These are phyloP conservation scores for Accipiter virgatus DNA, from an alignment of 2,113 vertebrate species.

Conservation along the genomic window DNA sequence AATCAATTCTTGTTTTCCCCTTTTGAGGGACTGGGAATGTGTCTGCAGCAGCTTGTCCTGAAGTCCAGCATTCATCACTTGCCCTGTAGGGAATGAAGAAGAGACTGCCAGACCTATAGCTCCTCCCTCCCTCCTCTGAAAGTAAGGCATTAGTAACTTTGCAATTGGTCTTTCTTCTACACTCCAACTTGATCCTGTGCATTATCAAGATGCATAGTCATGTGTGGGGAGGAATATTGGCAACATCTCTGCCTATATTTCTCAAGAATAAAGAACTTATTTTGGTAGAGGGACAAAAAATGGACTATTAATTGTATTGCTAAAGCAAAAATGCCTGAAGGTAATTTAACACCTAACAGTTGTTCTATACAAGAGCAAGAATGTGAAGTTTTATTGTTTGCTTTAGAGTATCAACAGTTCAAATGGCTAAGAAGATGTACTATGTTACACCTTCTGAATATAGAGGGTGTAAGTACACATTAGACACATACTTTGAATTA, in stretches of 20 bases:
- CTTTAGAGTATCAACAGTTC: slow-evolving; percentile 1
- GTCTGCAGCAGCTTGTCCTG: not conserved
- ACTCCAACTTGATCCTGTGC: not conserved
- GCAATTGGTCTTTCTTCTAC: not conserved
- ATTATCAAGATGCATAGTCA: not conserved
- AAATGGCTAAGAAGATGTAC: not conserved
- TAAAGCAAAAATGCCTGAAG: not conserved
- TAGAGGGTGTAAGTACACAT: not conserved
- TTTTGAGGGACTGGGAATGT: not conserved
- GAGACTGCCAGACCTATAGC: not conserved
- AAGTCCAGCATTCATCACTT: not conserved
- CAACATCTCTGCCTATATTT: not conserved
- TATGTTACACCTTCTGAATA: not conserved
- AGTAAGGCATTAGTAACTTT: not conserved
- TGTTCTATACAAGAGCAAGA: not conserved
- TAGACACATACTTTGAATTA: slow-evolving; percentile 32
- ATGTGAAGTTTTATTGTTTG: slow-evolving; percentile 9
- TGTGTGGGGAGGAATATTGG: not conserved
- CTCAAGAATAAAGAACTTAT: not conserved
- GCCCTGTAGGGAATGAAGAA: not conserved
- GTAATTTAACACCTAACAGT: not conserved
- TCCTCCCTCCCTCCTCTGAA: not conserved
- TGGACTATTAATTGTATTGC: not conserved
- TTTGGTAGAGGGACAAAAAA: not conserved
- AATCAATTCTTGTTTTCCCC: not conserved